Evolutionary conservation across 2,113 vertebrate species (phyloP).

Genomic region (Uropsilus gracilis): DNA sequence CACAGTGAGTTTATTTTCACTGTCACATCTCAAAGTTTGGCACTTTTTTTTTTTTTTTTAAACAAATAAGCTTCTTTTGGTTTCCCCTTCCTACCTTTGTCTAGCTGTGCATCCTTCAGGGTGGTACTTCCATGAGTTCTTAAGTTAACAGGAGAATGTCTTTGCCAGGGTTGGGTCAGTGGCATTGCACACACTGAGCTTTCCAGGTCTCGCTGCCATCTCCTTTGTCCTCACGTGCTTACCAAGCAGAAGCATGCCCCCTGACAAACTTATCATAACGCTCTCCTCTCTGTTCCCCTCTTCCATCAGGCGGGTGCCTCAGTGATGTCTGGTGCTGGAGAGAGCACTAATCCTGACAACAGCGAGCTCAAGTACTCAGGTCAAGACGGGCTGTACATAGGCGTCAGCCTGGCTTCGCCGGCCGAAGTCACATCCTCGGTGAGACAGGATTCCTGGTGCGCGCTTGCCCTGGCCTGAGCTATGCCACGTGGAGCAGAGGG

Average conservation of each 20-base stretch:
- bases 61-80: neutral
- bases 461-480: slow-evolving; percentile 94
- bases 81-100: neutral
- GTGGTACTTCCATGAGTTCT: neutral
- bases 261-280: neutral
- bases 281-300: neutral
- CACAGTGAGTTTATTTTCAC: neutral
- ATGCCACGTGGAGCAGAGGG: slow-evolving; percentile 40
- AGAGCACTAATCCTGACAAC: slow-evolving; percentile 88
- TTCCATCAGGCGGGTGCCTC: slow-evolving; percentile 90
- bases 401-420: slow-evolving; percentile 92
- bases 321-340: slow-evolving; percentile 90
- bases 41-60: neutral
- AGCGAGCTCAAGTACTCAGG: slow-evolving; percentile 93
- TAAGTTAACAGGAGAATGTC: neutral
- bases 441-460: slow-evolving; percentile 96
- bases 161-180: neutral
- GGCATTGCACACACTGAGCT: fast-evolving
- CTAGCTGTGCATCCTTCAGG: fast-evolving
- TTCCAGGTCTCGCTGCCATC: fast-evolving
- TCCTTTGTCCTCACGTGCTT: neutral
- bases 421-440: slow-evolving; percentile 92
- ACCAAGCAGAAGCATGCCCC: neutral
- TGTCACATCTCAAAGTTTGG: neutral
- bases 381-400: slow-evolving; percentile 93